Percentiles rank a stretch among this genome's conserved stretches.
These are phyloP conservation scores for Lampropteryx suffumata DNA, from an alignment of 2,888 invertebrate genomes.

Conservation along the genomic window DNA sequence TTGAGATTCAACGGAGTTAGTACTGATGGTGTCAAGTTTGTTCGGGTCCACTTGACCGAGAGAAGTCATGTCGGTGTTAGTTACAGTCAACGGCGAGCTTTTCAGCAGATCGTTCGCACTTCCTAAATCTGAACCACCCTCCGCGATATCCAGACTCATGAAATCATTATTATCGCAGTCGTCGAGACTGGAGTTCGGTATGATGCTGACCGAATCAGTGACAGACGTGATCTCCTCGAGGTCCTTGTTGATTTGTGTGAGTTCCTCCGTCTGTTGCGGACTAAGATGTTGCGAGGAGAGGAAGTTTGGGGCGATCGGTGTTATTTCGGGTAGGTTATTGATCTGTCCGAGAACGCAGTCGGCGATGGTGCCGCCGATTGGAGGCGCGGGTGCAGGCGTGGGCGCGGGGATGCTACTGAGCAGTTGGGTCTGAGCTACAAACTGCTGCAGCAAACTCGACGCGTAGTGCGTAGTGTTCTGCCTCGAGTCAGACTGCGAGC, in stretches of 20 bases:
- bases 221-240: constrained; percentile 76
- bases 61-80: constrained; percentile 50
- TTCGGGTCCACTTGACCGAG: constrained; percentile 62
- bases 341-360: constrained; percentile 73
- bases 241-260: constrained; percentile 76
- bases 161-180: constrained; percentile 79
- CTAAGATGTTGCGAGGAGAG: constrained; percentile 69
- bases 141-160: constrained; percentile 70
- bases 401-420: constrained; percentile 77
- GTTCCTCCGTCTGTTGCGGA: constrained; percentile 77
- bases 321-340: constrained; percentile 64
- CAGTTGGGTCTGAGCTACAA: constrained; percentile 90
- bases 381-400: constrained; percentile 39
- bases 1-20: constrained; percentile 77
- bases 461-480: constrained; percentile 85
- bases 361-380: constrained; percentile 58
- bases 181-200: constrained; percentile 70
- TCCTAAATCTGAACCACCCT: constrained; percentile 64
- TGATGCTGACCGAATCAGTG: constrained; percentile 64
- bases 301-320: constrained; percentile 67
- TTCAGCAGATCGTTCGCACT: constrained; percentile 70
- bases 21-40: constrained; percentile 71
- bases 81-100: constrained; percentile 65
- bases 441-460: constrained; percentile 90
- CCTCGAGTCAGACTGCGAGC: constrained; percentile 77